Conservation (phyloP, 2,113 vertebrate genomes). For the Perognathus longimembris region DNA sequence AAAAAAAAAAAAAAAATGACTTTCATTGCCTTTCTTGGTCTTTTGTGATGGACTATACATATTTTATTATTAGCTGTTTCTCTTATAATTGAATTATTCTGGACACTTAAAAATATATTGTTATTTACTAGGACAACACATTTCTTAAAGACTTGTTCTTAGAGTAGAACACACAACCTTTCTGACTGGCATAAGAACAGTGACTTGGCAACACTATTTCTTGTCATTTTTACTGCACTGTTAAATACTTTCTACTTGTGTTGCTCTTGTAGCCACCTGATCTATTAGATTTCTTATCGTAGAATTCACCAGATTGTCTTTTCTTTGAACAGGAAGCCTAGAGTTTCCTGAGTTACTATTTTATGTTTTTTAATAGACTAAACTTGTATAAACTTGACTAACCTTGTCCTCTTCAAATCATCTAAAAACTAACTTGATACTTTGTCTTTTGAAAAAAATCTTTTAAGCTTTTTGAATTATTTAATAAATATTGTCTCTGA, state of each 20-base stretch:
- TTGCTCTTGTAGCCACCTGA: not conserved
- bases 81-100: conserved; percentile 31
- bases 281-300: not conserved
- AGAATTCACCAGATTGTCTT: not conserved
- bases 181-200: too few species aligned
- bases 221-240: not conserved
- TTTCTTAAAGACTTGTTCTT: not conserved
- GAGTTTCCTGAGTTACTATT: not conserved
- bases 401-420: not conserved
- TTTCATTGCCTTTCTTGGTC: not conserved
- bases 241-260: not conserved
- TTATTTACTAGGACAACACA: not conserved
- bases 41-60: not conserved
- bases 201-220: not conserved
- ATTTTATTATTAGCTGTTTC: not conserved
- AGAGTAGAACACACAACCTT: not conserved
- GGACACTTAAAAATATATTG: not conserved
- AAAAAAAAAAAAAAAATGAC: too few species aligned
- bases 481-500: conserved; percentile 45
- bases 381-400: conserved; percentile 20
- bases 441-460: conserved; percentile 34
- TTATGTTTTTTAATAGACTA: not conserved
- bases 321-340: not conserved
- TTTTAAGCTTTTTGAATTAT: conserved; percentile 3
- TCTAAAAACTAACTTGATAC: conserved; percentile 19